These are phyloP conservation scores for Mormyrus lacerda DNA, from an alignment of 2,113 vertebrate genomes.

Conservation along the genomic window DNA sequence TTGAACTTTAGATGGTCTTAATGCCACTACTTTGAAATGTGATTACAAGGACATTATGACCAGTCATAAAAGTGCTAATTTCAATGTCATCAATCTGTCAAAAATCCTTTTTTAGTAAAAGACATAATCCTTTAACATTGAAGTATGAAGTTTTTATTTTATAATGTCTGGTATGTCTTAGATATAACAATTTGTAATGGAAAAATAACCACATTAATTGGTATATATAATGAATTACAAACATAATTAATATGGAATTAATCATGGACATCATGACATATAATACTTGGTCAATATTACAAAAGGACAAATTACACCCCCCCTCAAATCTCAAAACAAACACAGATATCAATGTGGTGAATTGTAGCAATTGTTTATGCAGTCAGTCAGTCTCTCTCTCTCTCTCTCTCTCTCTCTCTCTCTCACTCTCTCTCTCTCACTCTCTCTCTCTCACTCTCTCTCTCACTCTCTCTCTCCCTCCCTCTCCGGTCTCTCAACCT, in stretches of 20 bases:
- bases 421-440: slow-evolving; percentile 28
- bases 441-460: slow-evolving; percentile 7
- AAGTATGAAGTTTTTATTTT: not conserved
- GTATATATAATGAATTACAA: not conserved
- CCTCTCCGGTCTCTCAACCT: not conserved
- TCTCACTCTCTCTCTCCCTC: slow-evolving; percentile 28
- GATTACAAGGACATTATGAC: not conserved
- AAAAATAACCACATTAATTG: not conserved
- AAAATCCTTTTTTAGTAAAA: not conserved
- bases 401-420: slow-evolving; percentile 5
- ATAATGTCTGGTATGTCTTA: not conserved
- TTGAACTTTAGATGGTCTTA: not conserved
- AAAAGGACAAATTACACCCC: not conserved
- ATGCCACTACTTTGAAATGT: not conserved
- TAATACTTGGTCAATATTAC: not conserved
- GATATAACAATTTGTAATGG: not conserved
- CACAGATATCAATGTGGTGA: not conserved
- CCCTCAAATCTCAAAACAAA: not conserved
- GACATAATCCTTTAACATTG: not conserved
- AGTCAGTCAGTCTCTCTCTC: slow-evolving; percentile 30
- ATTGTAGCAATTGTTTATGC: not conserved
- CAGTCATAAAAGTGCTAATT: not conserved
- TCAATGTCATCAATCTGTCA: not conserved
- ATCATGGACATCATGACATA: not conserved
- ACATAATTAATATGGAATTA: not conserved